Percentiles rank a stretch among this genome's conserved stretches.
phyloP scores from a whole-genome alignment of 2,113 vertebrate species.

The Glaucidium brasilianum region DNA sequence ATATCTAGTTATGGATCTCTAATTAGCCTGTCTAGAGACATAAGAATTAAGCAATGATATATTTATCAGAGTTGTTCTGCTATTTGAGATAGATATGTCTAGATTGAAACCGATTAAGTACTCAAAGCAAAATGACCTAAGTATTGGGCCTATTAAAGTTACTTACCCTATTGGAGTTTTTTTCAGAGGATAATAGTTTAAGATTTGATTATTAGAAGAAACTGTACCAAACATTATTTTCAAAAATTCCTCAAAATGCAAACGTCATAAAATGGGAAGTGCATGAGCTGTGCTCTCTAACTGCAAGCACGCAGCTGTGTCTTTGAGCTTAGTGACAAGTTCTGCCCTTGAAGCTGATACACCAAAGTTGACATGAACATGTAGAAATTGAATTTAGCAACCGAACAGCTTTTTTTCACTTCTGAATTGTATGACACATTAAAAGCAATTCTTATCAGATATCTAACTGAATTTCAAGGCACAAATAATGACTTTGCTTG shows the following conservation, averaged over 20 bases:
- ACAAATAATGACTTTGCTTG: background rate
- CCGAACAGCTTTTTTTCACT: background rate
- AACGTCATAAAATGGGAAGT: background rate
- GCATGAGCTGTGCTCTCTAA: background rate
- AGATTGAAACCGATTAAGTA: background rate
- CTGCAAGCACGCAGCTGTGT: background rate
- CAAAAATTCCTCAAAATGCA: background rate
- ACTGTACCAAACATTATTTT: background rate
- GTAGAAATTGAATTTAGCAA: background rate
- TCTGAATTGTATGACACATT: background rate
- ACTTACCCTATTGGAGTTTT: background rate
- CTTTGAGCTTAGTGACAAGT: background rate
- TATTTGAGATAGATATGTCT: background rate
- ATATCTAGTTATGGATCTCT: background rate
- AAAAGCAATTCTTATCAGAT: background rate
- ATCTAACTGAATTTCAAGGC: background rate
- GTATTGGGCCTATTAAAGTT: background rate
- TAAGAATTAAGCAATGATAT: background rate
- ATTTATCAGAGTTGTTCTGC: slow-evolving; percentile 12
- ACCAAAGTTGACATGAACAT: background rate
- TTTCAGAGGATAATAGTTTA: background rate
- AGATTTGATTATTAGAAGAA: background rate
- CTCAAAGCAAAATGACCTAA: background rate
- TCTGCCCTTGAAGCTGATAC: background rate
- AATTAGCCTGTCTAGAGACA: background rate